phyloP scores from a whole-genome alignment of 2,113 vertebrate species.

The Albula glossodonta region DNA sequence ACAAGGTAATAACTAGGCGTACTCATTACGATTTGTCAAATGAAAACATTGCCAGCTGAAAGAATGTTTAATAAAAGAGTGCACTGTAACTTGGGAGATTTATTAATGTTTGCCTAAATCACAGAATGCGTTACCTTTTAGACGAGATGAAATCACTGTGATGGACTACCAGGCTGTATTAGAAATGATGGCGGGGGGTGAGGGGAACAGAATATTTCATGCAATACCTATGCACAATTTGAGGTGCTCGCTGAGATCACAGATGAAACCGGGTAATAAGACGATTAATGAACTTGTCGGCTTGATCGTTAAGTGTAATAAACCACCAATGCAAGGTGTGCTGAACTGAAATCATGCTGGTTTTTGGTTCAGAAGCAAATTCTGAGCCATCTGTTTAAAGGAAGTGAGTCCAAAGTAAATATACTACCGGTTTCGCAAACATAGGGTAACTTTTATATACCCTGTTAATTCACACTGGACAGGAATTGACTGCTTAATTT shows the following conservation, averaged over 20 bases:
- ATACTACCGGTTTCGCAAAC: not conserved
- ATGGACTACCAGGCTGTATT: not conserved
- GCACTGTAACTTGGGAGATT: not conserved
- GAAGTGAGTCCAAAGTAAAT: not conserved
- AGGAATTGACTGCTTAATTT: not conserved
- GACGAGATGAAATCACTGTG: not conserved
- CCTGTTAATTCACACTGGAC: not conserved
- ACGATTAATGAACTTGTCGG: not conserved
- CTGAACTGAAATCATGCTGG: not conserved
- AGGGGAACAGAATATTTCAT: not conserved
- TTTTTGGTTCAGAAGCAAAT: not conserved
- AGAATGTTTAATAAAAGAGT: not conserved
- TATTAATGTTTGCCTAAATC: not conserved
- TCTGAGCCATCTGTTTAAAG: not conserved
- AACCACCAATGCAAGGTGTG: not conserved
- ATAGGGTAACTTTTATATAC: not conserved
- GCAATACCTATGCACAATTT: not conserved
- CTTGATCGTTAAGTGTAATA: not conserved
- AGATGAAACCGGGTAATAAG: not conserved
- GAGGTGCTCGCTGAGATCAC: not conserved
- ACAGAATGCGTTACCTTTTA: not conserved
- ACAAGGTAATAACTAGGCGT: not conserved
- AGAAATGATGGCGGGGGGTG: not conserved
- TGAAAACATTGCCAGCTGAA: not conserved
- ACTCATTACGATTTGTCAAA: constrained; percentile 1